Base-by-base conservation (phyloP, 2,113 vertebrate genomes). In the Calyptomena viridis region DNA sequence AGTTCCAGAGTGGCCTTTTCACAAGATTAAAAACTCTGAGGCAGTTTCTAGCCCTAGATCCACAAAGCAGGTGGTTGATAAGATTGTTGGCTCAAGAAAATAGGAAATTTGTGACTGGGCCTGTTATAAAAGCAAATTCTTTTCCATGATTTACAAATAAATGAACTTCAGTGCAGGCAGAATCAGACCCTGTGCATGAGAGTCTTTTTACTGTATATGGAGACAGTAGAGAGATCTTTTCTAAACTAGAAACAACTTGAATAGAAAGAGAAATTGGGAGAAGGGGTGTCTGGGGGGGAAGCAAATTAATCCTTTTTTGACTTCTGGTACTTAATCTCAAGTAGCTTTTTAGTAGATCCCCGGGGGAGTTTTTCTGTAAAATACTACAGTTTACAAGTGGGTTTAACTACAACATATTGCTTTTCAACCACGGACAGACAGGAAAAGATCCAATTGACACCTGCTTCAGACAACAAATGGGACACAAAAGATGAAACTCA, bases 391-490 rank as follows among this genome's bases (percentile, higher is more conserved):
- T 97, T 93, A 97, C 94, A 97, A 97, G 72, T 90, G 69, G 81
- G 68, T 95, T 98, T 97, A 96, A 96, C 87, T 89, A 80, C 76
- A 94, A 50, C 67, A 12, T 84, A 74, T 62, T 90, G 86, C 89
- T 94, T 90, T 84, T 97, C 67, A 93, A 77, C 56, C 50, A 62
- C 53, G 39, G 82, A 21, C 52, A 74, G 94, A 77, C 87, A 92
- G 90, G 97, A 91, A 96, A 95, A 89, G 94, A 92, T 92, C 87
- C 91, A 91, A 89, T 91, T 97, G 96, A 98, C 96, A 97, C 97
- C 95, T 98, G 87, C 96, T 95, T 93, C 76, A 89, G 68, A 64
- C 76, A 96, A 97, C 97, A 98, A 97, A 98, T 71, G 97, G 97
- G 76, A 90, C 94, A 90, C 97, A 97, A 97, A 97, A 97, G 96